Percentiles rank a stretch among this genome's conserved stretches.
These are phyloP conservation scores for Oophaga sylvatica DNA, from an alignment of 2,797 vertebrate genomes.

Conservation along the genomic window DNA sequence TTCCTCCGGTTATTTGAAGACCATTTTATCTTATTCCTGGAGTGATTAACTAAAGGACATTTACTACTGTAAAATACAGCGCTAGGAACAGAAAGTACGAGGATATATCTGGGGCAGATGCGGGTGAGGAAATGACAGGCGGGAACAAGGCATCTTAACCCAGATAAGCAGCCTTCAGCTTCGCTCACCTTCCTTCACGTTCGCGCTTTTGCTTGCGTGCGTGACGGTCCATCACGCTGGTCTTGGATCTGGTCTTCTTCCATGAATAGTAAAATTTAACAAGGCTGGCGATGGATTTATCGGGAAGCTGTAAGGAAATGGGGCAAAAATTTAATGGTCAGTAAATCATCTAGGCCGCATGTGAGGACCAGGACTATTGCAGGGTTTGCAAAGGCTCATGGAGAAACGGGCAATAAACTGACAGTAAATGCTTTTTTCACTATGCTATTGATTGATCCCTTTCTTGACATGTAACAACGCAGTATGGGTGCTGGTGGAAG, in stretches of 20 bases:
- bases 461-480: no score
- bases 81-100: background rate
- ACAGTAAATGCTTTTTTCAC: no score
- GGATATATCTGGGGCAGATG: background rate
- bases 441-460: no score
- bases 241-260: slow-evolving; percentile 97
- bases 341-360: background rate
- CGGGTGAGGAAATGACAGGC: background rate
- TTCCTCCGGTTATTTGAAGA: slow-evolving; percentile 9
- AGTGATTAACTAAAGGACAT: slow-evolving; percentile 5
- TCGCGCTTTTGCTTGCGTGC: slow-evolving; percentile 91
- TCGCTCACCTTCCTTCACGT: slow-evolving; percentile 85
- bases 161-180: background rate
- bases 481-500: no score
- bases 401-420: no score
- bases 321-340: background rate
- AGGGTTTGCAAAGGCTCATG: no score
- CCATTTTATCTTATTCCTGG: slow-evolving; percentile 7
- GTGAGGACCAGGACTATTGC: no score
- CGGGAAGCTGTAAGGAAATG: slow-evolving; percentile 83
- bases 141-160: background rate
- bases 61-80: slow-evolving; percentile 14
- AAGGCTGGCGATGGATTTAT: slow-evolving; percentile 93
- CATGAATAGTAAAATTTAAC: slow-evolving; percentile 97
- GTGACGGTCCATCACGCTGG: slow-evolving; percentile 94